Percentiles rank a stretch among this genome's conserved stretches.
Conservation (phyloP, 2,888 invertebrate species). For the Polyommatus icarus region DNA sequence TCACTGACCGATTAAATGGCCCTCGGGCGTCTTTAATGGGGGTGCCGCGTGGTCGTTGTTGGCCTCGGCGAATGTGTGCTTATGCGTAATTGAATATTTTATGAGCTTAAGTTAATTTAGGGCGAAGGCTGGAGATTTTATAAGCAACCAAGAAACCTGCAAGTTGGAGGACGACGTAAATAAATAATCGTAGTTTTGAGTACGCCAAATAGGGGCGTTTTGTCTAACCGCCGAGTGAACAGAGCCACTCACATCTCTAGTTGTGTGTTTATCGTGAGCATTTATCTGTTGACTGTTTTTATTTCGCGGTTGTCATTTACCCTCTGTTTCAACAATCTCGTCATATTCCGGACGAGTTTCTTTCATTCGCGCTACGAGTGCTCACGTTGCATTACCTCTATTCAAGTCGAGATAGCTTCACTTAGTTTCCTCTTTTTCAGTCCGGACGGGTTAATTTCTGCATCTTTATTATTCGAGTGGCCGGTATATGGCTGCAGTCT, state of each 20-base stretch:
- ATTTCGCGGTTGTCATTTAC: conserved; percentile 78
- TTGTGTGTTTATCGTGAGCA: conserved; percentile 77
- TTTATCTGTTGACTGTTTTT: conserved; percentile 81
- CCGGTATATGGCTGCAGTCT: conserved; percentile 64
- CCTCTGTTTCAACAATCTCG: conserved; percentile 74
- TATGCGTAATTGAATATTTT: conserved; percentile 81
- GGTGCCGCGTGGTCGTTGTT: conserved; percentile 80
- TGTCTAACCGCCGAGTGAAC: conserved; percentile 52
- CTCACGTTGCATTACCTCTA: conserved; percentile 73
- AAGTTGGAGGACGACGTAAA: background rate
- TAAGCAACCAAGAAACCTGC: conserved; percentile 14
- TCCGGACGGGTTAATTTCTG: conserved; percentile 76
- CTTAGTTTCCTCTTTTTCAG: conserved; percentile 79
- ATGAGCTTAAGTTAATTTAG: conserved; percentile 71
- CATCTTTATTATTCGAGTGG: conserved; percentile 80
- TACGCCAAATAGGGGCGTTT: background rate
- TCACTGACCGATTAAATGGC: conserved; percentile 81
- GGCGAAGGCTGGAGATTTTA: conserved; percentile 51
- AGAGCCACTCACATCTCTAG: conserved; percentile 62
- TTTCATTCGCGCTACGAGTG: conserved; percentile 75
- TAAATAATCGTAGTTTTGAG: background rate
- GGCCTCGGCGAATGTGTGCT: conserved; percentile 79
- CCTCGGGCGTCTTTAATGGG: conserved; percentile 81
- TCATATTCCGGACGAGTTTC: conserved; percentile 70
- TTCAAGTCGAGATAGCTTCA: conserved; percentile 78